Percentiles rank a stretch among this genome's conserved stretches.
phyloP scores from a whole-genome alignment of 2,797 vertebrate species.

The Hozukius guyotensis region DNA sequence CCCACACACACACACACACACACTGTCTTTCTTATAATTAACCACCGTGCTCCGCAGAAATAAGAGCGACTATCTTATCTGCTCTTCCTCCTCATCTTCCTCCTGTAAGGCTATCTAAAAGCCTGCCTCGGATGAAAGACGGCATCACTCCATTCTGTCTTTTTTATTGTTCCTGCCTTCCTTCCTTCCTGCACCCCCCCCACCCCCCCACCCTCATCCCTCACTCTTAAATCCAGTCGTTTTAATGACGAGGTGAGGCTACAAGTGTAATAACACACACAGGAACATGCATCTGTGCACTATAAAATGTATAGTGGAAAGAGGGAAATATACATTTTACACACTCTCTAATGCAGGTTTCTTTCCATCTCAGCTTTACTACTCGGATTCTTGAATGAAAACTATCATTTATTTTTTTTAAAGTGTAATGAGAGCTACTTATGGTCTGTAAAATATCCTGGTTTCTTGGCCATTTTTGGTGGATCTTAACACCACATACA shows the following conservation, averaged over 20 bases:
- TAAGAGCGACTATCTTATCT: conserved; percentile 70
- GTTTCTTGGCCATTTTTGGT: not conserved
- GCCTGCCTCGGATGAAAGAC: conserved; percentile 56
- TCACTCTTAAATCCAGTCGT: conserved; percentile 36
- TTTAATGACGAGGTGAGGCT: conserved; percentile 15
- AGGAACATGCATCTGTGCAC: conserved; percentile 2
- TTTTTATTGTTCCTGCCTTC: conserved; percentile 32
- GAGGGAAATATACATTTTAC: not conserved
- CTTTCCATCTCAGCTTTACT: not conserved
- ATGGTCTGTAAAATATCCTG: not conserved
- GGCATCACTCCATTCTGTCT: conserved; percentile 36
- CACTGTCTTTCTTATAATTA: conserved; percentile 88
- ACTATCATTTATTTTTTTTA: not conserved
- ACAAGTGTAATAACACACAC: conserved; percentile 56
- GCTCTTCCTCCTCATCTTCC: conserved; percentile 52
- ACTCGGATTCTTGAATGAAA: conserved; percentile 1
- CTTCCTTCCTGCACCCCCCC: conserved; percentile 34
- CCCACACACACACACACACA: conserved; percentile 52
- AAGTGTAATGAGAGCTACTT: not conserved
- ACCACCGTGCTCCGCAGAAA: conserved; percentile 89
- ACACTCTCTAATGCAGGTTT: not conserved
- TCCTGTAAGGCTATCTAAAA: conserved; percentile 41
- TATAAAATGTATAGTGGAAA: not conserved
- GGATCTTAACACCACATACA: not conserved
- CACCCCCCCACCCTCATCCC: conserved; percentile 44